Evolutionary conservation across 2,888 invertebrate species (phyloP).

Genomic region (Mythimna pallens): DNA sequence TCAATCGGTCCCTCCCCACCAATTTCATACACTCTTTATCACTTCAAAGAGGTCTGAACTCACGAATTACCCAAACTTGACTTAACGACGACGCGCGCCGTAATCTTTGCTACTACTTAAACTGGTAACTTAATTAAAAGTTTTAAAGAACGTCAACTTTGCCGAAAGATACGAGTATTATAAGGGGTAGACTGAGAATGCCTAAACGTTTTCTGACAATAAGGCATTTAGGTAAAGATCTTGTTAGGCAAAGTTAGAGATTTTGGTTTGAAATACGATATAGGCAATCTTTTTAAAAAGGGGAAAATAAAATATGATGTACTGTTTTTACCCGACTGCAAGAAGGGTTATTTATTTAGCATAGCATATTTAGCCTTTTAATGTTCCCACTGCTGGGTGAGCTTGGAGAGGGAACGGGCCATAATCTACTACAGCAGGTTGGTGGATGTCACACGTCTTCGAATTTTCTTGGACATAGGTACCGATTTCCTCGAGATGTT

Average conservation of each 20-base stretch:
- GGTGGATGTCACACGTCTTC: no score
- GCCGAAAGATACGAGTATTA: constrained; percentile 20
- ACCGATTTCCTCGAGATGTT: no score
- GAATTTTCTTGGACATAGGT: no score
- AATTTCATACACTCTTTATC: constrained; percentile 65
- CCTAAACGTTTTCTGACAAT: constrained; percentile 14
- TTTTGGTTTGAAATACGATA: not conserved
- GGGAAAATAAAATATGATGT: no score
- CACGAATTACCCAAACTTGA: constrained; percentile 65
- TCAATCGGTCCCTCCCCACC: constrained; percentile 42
- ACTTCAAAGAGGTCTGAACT: constrained; percentile 63
- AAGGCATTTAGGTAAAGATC: not conserved
- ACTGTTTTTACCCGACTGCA: no score
- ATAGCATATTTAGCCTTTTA: no score
- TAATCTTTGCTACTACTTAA: constrained; percentile 44
- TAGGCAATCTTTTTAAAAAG: no score
- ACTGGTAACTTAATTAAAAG: constrained; percentile 47
- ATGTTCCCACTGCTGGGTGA: no score
- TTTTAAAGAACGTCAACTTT: constrained; percentile 35
- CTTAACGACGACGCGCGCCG: constrained; percentile 61
- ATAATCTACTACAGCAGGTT: no score
- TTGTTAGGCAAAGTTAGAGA: not conserved
- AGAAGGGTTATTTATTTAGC: no score
- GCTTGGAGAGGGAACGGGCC: no score
- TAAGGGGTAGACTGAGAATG: constrained; percentile 1